Evolutionary conservation across 2,797 vertebrate genomes (phyloP).

Genomic region (Dallia pectoralis): DNA sequence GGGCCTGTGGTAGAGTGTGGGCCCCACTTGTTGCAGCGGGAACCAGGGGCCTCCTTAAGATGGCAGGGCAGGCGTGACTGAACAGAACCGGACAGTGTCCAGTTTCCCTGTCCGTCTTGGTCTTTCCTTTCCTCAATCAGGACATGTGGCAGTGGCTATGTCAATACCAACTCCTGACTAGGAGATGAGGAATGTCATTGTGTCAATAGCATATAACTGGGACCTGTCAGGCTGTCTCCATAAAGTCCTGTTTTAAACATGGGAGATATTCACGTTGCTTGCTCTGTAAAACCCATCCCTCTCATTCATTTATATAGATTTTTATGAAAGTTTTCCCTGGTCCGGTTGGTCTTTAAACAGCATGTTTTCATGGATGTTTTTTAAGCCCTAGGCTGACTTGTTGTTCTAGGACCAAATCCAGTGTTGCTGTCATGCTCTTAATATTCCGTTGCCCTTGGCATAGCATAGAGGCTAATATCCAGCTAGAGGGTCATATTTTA

Average conservation of each 20-base stretch:
- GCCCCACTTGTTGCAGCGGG: slow-evolving; percentile 41
- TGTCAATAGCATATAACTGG: too few species aligned
- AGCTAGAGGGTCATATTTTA: slow-evolving; percentile 63
- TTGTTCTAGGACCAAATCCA: slow-evolving; percentile 36
- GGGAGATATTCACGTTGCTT: background rate
- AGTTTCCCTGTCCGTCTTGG: slow-evolving; percentile 26
- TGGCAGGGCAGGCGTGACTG: slow-evolving; percentile 32
- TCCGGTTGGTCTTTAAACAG: background rate
- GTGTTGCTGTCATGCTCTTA: slow-evolving; percentile 40
- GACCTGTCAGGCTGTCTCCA: background rate
- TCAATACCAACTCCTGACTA: background rate
- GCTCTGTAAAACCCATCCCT: background rate
- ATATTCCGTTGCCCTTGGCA: slow-evolving; percentile 48
- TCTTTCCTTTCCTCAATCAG: slow-evolving; percentile 29
- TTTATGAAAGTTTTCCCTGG: background rate
- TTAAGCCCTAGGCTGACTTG: slow-evolving; percentile 14
- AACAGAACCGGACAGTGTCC: slow-evolving; percentile 30
- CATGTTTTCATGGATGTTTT: background rate
- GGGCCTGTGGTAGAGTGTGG: slow-evolving; percentile 5
- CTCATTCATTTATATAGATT: too few species aligned
- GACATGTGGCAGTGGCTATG: slow-evolving; percentile 23
- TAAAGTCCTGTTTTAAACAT: background rate
- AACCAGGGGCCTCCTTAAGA: slow-evolving; percentile 23
- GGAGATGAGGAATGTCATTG: too few species aligned
- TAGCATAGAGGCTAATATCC: slow-evolving; percentile 43